Percentiles rank a stretch among this genome's conserved stretches.
Evolutionary conservation across 2,888 invertebrate species (phyloP).

Genomic region (Calameuta idolon): DNA sequence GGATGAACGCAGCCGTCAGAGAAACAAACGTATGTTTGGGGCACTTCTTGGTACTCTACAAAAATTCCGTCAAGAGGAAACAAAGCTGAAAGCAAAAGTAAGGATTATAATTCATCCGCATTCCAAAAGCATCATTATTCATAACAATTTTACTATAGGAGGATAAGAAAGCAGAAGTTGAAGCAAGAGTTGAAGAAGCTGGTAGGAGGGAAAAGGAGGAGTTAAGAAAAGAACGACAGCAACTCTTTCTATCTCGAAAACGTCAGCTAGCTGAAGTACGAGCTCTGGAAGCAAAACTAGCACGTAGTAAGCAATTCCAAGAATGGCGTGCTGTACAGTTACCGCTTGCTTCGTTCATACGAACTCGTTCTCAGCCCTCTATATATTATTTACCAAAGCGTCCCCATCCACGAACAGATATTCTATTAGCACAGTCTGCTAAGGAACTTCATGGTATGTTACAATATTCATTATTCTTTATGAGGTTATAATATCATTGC

Average conservation of each 20-base stretch:
- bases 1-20: constrained; percentile 82
- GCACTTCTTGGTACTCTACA: constrained; percentile 94
- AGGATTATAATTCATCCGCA: constrained; percentile 22
- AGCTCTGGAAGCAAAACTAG: constrained; percentile 90
- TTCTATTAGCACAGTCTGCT: constrained; percentile 55
- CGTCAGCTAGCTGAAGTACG: constrained; percentile 90
- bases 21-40: constrained; percentile 97
- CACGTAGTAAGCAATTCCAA: constrained; percentile 87
- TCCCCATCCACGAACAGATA: constrained; percentile 69
- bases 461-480: not conserved
- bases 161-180: constrained; percentile 87
- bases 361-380: constrained; percentile 87
- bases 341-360: constrained; percentile 84
- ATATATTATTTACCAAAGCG: constrained; percentile 90
- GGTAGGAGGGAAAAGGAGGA: constrained; percentile 89
- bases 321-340: constrained; percentile 87
- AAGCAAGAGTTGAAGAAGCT: constrained; percentile 93
- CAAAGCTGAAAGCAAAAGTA: constrained; percentile 86
- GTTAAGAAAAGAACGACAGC: constrained; percentile 84
- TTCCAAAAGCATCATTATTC: not conserved
- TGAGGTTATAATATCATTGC: not conserved
- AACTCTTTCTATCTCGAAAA: constrained; percentile 86
- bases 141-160: constrained; percentile 69
- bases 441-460: constrained; percentile 58
- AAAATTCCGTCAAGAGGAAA: constrained; percentile 95